Conservation (phyloP, 2,888 invertebrate species). For the Drosophila meridiana region DNA sequence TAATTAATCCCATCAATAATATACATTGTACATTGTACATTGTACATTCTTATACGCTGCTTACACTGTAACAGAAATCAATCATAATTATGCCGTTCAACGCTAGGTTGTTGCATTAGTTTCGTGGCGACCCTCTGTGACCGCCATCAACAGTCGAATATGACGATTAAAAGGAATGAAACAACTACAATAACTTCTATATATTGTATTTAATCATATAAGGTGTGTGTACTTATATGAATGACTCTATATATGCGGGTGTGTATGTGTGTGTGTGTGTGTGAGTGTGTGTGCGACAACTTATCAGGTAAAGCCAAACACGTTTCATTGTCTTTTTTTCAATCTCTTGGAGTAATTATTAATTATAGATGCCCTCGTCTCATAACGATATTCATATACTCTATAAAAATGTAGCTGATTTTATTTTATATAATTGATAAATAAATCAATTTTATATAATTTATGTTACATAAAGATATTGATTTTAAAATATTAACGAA, state of each 20-base stretch:
- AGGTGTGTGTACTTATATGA: constrained; percentile 72
- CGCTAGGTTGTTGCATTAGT: constrained; percentile 9
- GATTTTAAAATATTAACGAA: too few relatives aligned
- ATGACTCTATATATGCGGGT: constrained; percentile 24
- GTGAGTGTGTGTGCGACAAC: constrained; percentile 47
- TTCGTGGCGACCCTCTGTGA: constrained; percentile 39
- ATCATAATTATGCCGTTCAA: not conserved
- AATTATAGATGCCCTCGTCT: constrained; percentile 28
- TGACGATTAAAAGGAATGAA: constrained; percentile 62
- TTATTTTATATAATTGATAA: not conserved
- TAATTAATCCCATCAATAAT: too few relatives aligned
- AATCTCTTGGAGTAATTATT: constrained; percentile 71
- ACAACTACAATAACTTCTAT: constrained; percentile 59
- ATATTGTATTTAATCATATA: constrained; percentile 76
- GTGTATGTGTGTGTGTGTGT: constrained; percentile 10
- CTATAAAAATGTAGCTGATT: constrained; percentile 2
- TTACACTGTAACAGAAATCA: not conserved
- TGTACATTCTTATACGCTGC: not conserved
- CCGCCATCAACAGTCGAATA: constrained; percentile 53
- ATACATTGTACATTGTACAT: not conserved
- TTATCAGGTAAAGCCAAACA: constrained; percentile 73
- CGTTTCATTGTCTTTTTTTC: constrained; percentile 79
- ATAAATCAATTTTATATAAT: too few relatives aligned
- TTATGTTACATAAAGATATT: not conserved
- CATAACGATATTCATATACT: constrained; percentile 14